Conservation (phyloP, 2,888 invertebrate genomes). For the Melinaea marsaeus region DNA sequence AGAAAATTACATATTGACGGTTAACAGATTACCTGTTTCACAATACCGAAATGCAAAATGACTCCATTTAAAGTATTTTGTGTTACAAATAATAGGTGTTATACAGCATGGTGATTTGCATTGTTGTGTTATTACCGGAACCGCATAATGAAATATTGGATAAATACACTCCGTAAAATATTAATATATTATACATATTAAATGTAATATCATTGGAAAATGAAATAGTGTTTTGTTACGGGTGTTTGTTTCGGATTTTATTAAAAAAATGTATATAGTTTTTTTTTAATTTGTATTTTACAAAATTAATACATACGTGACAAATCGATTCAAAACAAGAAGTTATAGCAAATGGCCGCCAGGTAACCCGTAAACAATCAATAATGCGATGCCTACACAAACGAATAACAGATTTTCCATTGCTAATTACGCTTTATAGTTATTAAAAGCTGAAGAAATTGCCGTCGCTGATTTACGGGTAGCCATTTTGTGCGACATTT, state of each 20-base stretch:
- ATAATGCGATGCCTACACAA: slow-evolving; percentile 48
- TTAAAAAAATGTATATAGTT: slow-evolving; percentile 13
- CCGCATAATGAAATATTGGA: slow-evolving; percentile 61
- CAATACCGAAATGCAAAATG: slow-evolving; percentile 66
- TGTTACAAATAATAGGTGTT: slow-evolving; percentile 69
- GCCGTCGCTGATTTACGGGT: slow-evolving; percentile 67
- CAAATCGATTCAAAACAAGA: slow-evolving; percentile 55
- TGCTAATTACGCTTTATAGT: slow-evolving; percentile 72
- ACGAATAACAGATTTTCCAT: slow-evolving; percentile 57
- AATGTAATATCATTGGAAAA: slow-evolving; percentile 23
- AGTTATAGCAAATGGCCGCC: slow-evolving; percentile 38
- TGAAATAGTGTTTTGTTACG: slow-evolving; percentile 25
- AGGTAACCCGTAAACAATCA: slow-evolving; percentile 60
- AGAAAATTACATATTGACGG: slow-evolving; percentile 71
- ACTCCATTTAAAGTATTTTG: slow-evolving; percentile 60
- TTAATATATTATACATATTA: slow-evolving; percentile 28
- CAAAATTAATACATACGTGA: slow-evolving; percentile 37
- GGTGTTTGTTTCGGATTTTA: slow-evolving; percentile 21
- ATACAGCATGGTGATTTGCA: slow-evolving; percentile 45
- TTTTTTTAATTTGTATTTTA: slow-evolving; percentile 23
- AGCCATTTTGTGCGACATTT: slow-evolving; percentile 70
- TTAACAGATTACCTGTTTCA: slow-evolving; percentile 70
- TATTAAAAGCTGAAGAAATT: slow-evolving; percentile 69
- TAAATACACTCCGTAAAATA: slow-evolving; percentile 45
- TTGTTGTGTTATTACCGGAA: slow-evolving; percentile 52